These are phyloP conservation scores for Dasyurus viverrinus DNA, from an alignment of 2,113 vertebrate genomes.

Conservation along the genomic window DNA sequence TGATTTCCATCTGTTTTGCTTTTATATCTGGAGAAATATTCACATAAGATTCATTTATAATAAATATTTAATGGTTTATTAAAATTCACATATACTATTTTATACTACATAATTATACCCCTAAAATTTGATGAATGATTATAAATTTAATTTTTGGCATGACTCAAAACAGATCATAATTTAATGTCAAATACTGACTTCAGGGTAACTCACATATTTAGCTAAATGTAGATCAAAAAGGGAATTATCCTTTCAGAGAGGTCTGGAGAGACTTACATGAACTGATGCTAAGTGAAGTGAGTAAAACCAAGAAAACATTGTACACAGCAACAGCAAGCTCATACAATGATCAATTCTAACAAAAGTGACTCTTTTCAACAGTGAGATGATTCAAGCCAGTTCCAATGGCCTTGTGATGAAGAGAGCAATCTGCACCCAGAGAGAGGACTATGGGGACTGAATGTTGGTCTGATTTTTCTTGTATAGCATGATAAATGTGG, in stretches of 20 bases:
- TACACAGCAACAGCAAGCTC: too few relatives aligned
- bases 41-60: neutral
- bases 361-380: too few relatives aligned
- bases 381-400: too few relatives aligned
- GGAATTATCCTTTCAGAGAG: neutral
- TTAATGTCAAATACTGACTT: conserved; percentile 67
- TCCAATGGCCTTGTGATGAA: too few relatives aligned
- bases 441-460: too few relatives aligned
- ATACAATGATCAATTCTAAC: too few relatives aligned
- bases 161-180: conserved; percentile 60
- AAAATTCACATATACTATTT: conserved; percentile 53
- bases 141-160: conserved; percentile 63
- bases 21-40: conserved; percentile 11
- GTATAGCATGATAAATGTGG: too few relatives aligned
- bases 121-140: conserved; percentile 76
- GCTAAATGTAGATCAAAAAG: neutral
- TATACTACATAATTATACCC: conserved; percentile 74
- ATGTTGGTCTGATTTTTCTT: too few relatives aligned
- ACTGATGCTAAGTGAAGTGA: too few relatives aligned
- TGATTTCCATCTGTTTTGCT: conserved; percentile 31
- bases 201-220: conserved; percentile 66
- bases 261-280: too few relatives aligned
- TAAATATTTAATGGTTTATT: conserved; percentile 14
- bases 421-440: too few relatives aligned
- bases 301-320: too few relatives aligned